These are phyloP conservation scores for Theropithecus gelada DNA, from an alignment of 2,113 vertebrate genomes.

Conservation along the genomic window DNA sequence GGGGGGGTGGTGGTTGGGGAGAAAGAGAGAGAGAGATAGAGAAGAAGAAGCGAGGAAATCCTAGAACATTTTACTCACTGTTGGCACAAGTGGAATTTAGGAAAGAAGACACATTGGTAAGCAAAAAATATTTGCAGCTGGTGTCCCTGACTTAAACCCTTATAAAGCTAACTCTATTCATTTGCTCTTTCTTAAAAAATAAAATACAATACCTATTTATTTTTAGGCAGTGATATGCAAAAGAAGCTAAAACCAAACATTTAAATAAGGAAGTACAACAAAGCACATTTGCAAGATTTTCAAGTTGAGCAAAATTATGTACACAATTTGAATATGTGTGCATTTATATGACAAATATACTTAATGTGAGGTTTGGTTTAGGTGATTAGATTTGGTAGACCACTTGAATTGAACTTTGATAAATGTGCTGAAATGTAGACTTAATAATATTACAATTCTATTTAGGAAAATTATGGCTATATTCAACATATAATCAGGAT, in stretches of 20 bases:
- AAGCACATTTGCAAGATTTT: conserved; percentile 33
- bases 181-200: not conserved
- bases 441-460: conserved; percentile 27
- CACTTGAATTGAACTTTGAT: conserved; percentile 21
- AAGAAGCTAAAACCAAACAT: conserved; percentile 31
- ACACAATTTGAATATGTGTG: not conserved
- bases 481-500: conserved; percentile 33
- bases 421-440: conserved; percentile 42
- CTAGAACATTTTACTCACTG: conserved; percentile 85
- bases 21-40: not conserved
- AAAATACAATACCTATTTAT: conserved; percentile 48
- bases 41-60: conserved; percentile 75
- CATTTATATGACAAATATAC: not conserved
- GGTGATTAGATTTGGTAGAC: conserved; percentile 2
- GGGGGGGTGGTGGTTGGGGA: not conserved
- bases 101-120: conserved; percentile 58
- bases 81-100: conserved; percentile 75
- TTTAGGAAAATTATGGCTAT: not conserved
- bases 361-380: not conserved
- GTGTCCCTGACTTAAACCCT: conserved; percentile 49
- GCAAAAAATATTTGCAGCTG: conserved; percentile 86
- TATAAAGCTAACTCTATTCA: not conserved
- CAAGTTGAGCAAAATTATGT: not conserved
- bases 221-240: conserved; percentile 26
- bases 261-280: conserved; percentile 51